These are phyloP conservation scores for Rafetus swinhoei DNA, from an alignment of 2,113 vertebrate species.

Conservation along the genomic window DNA sequence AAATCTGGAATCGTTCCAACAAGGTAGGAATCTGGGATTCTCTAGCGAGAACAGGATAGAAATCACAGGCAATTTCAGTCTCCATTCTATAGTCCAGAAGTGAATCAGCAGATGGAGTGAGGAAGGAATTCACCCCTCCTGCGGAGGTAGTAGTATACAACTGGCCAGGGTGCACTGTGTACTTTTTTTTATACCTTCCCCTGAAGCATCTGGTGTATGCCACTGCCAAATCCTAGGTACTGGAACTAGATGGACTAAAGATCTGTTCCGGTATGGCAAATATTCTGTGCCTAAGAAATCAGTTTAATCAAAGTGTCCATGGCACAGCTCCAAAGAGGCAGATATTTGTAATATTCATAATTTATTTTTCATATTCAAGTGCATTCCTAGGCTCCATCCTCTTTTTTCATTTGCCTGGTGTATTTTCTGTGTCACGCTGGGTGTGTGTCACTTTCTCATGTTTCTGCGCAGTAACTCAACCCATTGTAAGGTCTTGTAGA, in stretches of 20 bases:
- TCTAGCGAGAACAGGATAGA: background rate
- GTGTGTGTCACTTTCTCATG: background rate
- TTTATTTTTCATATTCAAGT: background rate
- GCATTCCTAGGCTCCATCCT: background rate
- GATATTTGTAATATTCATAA: background rate
- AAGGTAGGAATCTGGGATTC: background rate
- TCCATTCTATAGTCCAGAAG: background rate
- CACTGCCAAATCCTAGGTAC: conserved; percentile 15
- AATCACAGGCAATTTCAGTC: background rate
- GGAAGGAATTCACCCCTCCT: background rate
- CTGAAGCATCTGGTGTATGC: background rate
- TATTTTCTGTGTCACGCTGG: background rate
- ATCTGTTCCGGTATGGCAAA: background rate
- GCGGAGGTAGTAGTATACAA: background rate
- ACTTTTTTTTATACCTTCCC: background rate
- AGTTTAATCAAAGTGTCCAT: accelerated
- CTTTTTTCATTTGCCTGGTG: too few species aligned
- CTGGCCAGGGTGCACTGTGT: background rate
- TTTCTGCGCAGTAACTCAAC: background rate
- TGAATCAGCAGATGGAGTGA: background rate
- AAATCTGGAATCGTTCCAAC: background rate
- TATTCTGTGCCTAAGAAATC: background rate
- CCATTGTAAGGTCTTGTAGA: background rate
- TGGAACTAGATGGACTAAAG: background rate
- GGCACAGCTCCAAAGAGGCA: background rate